These are phyloP conservation scores for Synergus japonicus DNA, from an alignment of 2,888 invertebrate genomes.

Conservation along the genomic window DNA sequence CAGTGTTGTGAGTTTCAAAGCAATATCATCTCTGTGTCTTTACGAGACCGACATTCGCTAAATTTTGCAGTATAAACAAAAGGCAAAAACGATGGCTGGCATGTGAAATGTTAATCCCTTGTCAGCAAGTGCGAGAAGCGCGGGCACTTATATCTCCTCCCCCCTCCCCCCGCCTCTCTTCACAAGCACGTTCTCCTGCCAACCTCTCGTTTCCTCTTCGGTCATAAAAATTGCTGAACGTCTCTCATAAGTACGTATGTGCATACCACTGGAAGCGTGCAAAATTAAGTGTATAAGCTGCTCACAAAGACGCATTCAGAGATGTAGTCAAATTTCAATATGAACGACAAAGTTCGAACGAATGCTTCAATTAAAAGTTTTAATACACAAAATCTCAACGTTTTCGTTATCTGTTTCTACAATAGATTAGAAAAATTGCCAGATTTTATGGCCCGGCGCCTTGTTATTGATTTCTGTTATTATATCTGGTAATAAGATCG, in stretches of 20 bases:
- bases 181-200: constrained; percentile 20
- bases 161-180: constrained; percentile 39
- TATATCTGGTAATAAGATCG: no score
- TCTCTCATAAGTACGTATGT: constrained; percentile 31
- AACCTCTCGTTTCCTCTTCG: constrained; percentile 41
- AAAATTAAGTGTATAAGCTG: constrained; percentile 23
- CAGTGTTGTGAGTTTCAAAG: constrained; percentile 47
- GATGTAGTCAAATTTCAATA: constrained; percentile 10
- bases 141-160: constrained; percentile 47
- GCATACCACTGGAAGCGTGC: constrained; percentile 40
- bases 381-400: background rate
- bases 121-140: constrained; percentile 58
- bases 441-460: background rate
- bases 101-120: constrained; percentile 55
- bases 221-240: constrained; percentile 46
- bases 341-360: background rate
- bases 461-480: background rate
- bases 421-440: no score
- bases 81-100: constrained; percentile 33
- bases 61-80: constrained; percentile 46
- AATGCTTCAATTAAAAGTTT: background rate
- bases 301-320: background rate
- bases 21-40: constrained; percentile 34
- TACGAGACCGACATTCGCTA: constrained; percentile 30
- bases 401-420: no score